Conservation (phyloP, 2,888 invertebrate genomes). For the Dinocampus coccinellae region DNA sequence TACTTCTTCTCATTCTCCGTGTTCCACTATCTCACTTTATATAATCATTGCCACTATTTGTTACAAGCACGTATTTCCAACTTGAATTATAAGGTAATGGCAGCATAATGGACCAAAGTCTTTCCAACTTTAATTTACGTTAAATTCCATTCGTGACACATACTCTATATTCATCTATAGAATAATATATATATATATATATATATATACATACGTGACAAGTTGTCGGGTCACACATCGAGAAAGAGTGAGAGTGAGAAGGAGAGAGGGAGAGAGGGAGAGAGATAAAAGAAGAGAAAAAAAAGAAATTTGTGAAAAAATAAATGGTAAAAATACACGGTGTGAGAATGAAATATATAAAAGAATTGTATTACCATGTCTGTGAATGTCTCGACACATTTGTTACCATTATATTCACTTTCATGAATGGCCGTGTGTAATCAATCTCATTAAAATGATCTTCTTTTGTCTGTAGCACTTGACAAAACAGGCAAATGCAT, state of each 20-base stretch:
- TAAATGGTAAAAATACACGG: no score
- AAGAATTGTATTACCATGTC: neutral
- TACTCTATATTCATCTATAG: neutral
- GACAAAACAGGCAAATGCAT: constrained; percentile 37
- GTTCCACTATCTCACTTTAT: constrained; percentile 3
- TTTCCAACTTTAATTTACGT: constrained; percentile 51
- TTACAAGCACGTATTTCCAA: constrained; percentile 44
- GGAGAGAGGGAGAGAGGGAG: no score
- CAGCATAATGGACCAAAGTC: constrained; percentile 48
- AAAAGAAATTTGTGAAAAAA: no score
- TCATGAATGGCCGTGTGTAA: constrained; percentile 11
- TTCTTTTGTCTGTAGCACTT: constrained; percentile 24
- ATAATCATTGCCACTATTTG: constrained; percentile 4
- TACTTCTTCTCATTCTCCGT: neutral
- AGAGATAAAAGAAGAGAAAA: no score
- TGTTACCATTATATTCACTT: neutral
- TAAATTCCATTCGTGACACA: constrained; percentile 41
- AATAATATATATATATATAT: neutral
- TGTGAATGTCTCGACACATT: neutral
- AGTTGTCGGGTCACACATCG: no score
- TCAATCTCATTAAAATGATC: constrained; percentile 35
- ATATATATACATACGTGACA: no score
- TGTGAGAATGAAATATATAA: neutral
- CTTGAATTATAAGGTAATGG: constrained; percentile 50
- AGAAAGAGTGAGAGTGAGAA: no score